These are phyloP conservation scores for Podarcis cretensis DNA, from an alignment of 2,113 vertebrate species.

Conservation along the genomic window DNA sequence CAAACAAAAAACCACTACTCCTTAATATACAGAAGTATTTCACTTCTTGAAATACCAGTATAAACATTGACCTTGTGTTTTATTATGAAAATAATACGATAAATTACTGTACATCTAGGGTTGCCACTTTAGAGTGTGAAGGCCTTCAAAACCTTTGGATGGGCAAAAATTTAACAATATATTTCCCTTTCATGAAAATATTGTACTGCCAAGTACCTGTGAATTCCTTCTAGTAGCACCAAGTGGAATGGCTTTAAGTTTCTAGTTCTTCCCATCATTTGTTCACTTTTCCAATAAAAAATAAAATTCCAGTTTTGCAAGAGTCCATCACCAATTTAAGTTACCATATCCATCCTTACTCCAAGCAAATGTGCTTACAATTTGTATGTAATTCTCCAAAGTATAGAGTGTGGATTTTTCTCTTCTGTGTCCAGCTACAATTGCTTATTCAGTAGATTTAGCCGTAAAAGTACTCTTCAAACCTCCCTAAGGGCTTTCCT, in stretches of 20 bases:
- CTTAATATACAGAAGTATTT: neutral
- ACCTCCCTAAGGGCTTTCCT: conserved; percentile 5
- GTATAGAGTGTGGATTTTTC: neutral
- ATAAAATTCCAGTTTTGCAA: neutral
- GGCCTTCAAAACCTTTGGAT: neutral
- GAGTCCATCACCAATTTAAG: neutral
- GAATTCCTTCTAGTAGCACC: neutral
- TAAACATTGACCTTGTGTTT: neutral
- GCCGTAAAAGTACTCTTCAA: neutral
- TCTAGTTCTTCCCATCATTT: neutral
- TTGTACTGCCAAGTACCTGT: neutral
- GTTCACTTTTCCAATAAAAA: neutral
- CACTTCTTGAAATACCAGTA: neutral
- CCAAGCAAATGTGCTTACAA: neutral
- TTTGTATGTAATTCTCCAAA: neutral
- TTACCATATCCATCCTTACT: neutral
- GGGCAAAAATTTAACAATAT: neutral
- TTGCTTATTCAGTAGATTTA: conserved; percentile 15
- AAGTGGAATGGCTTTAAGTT: no score
- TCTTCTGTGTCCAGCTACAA: neutral
- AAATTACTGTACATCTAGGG: neutral
- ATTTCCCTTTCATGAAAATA: neutral
- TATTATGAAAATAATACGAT: neutral
- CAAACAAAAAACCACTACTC: neutral
- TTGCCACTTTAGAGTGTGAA: neutral